These are phyloP conservation scores for Dendroctonus ponderosae DNA, from an alignment of 1,140 invertebrate species.

Conservation along the genomic window DNA sequence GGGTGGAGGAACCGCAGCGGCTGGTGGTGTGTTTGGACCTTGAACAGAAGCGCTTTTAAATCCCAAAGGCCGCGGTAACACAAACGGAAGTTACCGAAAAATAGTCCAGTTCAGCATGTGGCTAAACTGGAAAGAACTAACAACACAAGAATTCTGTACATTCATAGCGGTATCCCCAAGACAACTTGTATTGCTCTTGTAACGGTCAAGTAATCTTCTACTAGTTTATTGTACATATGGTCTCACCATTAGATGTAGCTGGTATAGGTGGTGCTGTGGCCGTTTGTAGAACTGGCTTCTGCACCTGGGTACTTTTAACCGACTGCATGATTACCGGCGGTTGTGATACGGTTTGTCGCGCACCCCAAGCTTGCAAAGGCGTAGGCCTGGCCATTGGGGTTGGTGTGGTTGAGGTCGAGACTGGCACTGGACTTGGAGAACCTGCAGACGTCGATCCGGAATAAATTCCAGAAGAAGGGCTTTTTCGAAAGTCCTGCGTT, in stretches of 20 bases:
- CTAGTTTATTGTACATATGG: neutral
- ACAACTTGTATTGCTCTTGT: too few species aligned
- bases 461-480: constrained; percentile 75
- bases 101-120: too few species aligned
- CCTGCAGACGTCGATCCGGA: constrained; percentile 74
- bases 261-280: constrained; percentile 77
- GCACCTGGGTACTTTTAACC: constrained; percentile 90
- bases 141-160: too few species aligned
- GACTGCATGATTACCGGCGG: constrained; percentile 95
- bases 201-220: neutral
- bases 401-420: constrained; percentile 59
- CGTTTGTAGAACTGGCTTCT: constrained; percentile 90
- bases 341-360: constrained; percentile 78
- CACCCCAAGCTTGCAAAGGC: constrained; percentile 73
- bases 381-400: constrained; percentile 68
- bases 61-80: too few species aligned
- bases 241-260: constrained; percentile 26
- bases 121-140: too few species aligned
- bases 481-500: constrained; percentile 70
- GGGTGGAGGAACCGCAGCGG: constrained; percentile 68
- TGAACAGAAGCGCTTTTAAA: neutral
- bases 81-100: too few species aligned
- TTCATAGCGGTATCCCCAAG: too few species aligned
- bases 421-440: constrained; percentile 78
- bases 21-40: constrained; percentile 37